Percentiles rank a stretch among this genome's conserved stretches.
These are phyloP conservation scores for Varanus komodoensis DNA, from an alignment of 2,113 vertebrate species.

Conservation along the genomic window DNA sequence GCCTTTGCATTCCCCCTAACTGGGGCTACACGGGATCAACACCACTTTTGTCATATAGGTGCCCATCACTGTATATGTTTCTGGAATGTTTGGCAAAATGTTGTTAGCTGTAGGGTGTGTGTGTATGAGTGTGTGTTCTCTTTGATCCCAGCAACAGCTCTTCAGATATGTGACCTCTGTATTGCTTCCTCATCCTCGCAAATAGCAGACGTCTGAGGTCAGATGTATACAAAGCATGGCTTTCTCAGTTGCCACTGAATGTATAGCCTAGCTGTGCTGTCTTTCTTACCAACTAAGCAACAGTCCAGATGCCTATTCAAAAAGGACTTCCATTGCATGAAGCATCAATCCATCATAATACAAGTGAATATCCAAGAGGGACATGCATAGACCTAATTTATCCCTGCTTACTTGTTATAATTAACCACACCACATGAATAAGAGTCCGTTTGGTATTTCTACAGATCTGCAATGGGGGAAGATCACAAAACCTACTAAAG, in stretches of 20 bases:
- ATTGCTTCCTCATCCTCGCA: background rate
- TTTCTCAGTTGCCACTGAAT: conserved; percentile 56
- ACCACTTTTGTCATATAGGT: background rate
- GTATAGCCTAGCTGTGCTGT: conserved; percentile 59
- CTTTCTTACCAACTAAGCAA: conserved; percentile 53
- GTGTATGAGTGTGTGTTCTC: too few species aligned
- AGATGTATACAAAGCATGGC: conserved; percentile 46
- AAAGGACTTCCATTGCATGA: conserved; percentile 47
- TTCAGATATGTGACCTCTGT: background rate
- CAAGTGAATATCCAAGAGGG: conserved; percentile 61
- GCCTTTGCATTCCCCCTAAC: background rate
- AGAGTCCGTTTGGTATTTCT: conserved; percentile 63
- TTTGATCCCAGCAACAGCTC: background rate
- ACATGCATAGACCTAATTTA: conserved; percentile 62
- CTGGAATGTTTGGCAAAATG: background rate
- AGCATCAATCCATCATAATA: conserved; percentile 50
- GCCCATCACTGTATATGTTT: background rate
- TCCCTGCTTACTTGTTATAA: conserved; percentile 62
- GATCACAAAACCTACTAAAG: conserved; percentile 58
- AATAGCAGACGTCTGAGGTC: conserved; percentile 2
- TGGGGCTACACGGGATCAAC: background rate
- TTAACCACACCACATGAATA: conserved; percentile 61
- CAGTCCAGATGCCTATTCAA: conserved; percentile 61
- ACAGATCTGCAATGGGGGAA: conserved; percentile 54
- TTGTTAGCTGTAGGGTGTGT: background rate